Conservation (phyloP, 2,113 vertebrate species). For the Myotis lucifugus region DNA sequence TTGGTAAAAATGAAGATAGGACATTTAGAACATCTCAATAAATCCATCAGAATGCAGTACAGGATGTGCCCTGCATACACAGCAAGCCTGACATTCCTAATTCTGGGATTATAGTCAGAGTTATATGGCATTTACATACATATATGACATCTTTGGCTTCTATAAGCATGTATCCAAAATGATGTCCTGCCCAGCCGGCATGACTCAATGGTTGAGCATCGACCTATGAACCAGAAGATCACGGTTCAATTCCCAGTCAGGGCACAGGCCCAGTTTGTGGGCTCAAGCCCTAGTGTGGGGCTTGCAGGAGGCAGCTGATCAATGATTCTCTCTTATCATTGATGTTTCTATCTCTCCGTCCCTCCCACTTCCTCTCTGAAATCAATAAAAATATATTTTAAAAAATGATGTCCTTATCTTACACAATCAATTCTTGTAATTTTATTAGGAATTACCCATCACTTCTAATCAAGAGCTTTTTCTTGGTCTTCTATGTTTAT, state of each 20-base stretch:
- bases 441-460: not conserved
- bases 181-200: too few species aligned
- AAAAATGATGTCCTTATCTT: not conserved
- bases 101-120: not conserved
- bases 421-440: not conserved
- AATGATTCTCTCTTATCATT: too few species aligned
- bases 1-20: not conserved
- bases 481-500: not conserved
- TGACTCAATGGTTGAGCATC: too few species aligned
- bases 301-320: too few species aligned
- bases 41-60: not conserved
- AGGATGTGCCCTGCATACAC: accelerated
- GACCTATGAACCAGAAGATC: too few species aligned
- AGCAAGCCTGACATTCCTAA: too few species aligned
- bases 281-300: too few species aligned
- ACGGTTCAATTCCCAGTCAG: too few species aligned
- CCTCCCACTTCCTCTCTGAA: too few species aligned
- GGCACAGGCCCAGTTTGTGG: too few species aligned
- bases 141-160: not conserved
- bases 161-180: not conserved
- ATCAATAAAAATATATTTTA: too few species aligned
- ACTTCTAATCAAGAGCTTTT: not conserved
- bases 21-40: not conserved
- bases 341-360: too few species aligned
- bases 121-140: not conserved